A percentile compares a stretch with the other conserved stretches of the same genome.
Conservation (phyloP, 2,113 vertebrate genomes). For the Bufo bufo region DNA sequence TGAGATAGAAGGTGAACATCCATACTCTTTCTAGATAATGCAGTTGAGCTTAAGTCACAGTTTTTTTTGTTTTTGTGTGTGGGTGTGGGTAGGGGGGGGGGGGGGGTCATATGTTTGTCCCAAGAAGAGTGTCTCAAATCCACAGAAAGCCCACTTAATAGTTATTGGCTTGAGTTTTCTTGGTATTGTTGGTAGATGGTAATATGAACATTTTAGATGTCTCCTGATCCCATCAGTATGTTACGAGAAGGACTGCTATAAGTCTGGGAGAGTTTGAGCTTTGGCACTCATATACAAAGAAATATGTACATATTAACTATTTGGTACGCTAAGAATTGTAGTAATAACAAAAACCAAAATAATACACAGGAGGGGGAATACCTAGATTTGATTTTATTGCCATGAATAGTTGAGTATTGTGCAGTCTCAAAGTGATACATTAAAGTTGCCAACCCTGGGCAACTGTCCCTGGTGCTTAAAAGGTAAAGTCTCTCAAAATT, state of each 20-base stretch:
- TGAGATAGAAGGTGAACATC: not conserved
- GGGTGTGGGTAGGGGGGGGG: too few species aligned
- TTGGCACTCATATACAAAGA: not conserved
- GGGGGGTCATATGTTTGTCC: not conserved
- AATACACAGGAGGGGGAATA: not conserved
- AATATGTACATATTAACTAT: not conserved
- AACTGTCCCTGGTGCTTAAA: conserved; percentile 3
- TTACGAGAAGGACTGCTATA: too few species aligned
- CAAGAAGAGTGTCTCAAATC: not conserved
- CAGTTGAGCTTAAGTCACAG: not conserved
- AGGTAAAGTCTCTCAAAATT: not conserved
- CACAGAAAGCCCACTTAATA: not conserved
- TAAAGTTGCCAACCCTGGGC: not conserved
- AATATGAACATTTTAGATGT: not conserved
- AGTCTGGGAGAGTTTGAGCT: too few species aligned
- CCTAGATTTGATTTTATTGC: not conserved
- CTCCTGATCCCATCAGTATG: too few species aligned
- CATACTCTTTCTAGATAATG: not conserved
- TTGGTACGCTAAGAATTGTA: not conserved
- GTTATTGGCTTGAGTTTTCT: not conserved
- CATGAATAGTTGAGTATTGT: not conserved
- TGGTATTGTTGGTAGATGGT: not conserved
- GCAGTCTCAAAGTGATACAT: not conserved
- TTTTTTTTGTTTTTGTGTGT: too few species aligned
- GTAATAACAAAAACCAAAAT: not conserved